Percentiles rank a stretch among this genome's conserved stretches.
Evolutionary conservation across 2,888 invertebrate genomes (phyloP).

Genomic region (Heteromyza rotundicornis): DNA sequence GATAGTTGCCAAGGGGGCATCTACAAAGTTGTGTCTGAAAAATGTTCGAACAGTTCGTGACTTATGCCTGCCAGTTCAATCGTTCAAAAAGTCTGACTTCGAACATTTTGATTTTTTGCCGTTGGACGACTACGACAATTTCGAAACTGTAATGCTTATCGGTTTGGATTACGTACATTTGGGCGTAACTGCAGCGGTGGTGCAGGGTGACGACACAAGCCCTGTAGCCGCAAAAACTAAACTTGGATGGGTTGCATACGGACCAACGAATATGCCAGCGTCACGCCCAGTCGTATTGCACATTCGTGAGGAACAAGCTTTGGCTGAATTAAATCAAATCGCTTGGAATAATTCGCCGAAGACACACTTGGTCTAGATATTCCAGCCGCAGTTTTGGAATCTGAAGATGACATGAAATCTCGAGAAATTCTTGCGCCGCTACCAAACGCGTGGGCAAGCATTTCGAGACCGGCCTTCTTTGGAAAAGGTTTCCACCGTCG

Average conservation of each 20-base stretch:
- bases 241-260: slow-evolving; percentile 16
- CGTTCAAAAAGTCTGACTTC: slow-evolving; percentile 1
- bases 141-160: slow-evolving; percentile 1
- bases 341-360: slow-evolving; percentile 15
- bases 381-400: slow-evolving; percentile 7
- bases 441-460: slow-evolving; percentile 18
- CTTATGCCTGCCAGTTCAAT: neutral
- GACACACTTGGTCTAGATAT: slow-evolving; percentile 9
- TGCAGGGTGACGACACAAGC: neutral
- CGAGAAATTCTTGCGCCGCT: neutral
- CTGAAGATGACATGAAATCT: slow-evolving; percentile 9
- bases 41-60: slow-evolving; percentile 1
- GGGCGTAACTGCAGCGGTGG: slow-evolving; percentile 4
- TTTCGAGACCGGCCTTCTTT: slow-evolving; percentile 26
- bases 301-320: neutral
- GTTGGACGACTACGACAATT: slow-evolving; percentile 7
- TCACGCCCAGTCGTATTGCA: neutral
- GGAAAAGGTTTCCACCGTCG: slow-evolving; percentile 11
- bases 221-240: slow-evolving; percentile 10
- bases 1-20: slow-evolving; percentile 2
- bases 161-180: slow-evolving; percentile 9
- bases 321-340: neutral
- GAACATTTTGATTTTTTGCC: slow-evolving; percentile 2
- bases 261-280: neutral
- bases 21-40: neutral